Evolutionary conservation across 2,888 invertebrate species (phyloP).

Genomic region (Archaeoteleia sp.): DNA sequence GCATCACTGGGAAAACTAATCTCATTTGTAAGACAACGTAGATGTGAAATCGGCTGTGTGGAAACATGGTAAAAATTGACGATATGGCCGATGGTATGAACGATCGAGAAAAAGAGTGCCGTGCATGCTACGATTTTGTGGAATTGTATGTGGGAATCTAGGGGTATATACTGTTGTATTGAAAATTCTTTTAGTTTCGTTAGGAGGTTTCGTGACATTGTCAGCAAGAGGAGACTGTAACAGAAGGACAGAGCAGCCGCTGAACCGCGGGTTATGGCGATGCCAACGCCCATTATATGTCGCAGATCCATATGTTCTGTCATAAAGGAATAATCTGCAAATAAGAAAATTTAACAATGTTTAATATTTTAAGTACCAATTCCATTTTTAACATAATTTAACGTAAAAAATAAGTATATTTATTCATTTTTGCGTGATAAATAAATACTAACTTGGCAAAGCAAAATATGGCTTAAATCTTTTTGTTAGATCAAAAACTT

Average conservation of each 20-base stretch:
- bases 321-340: constrained; percentile 94
- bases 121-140: constrained; percentile 98
- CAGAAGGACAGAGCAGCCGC: constrained; percentile 96
- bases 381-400: too few relatives aligned
- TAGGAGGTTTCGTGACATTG: constrained; percentile 93
- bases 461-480: too few relatives aligned
- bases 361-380: constrained; percentile 3
- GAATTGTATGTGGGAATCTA: constrained; percentile 97
- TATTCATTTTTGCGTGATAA: background rate
- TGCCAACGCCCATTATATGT: constrained; percentile 98
- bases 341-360: constrained; percentile 18
- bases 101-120: constrained; percentile 92
- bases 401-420: too few relatives aligned
- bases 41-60: constrained; percentile 94
- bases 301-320: constrained; percentile 95
- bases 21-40: constrained; percentile 94
- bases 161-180: constrained; percentile 93
- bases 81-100: constrained; percentile 95
- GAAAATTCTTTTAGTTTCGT: constrained; percentile 96
- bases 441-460: too few relatives aligned
- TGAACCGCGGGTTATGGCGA: constrained; percentile 94
- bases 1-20: constrained; percentile 96
- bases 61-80: constrained; percentile 98
- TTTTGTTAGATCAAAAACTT: too few relatives aligned
- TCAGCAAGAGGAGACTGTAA: constrained; percentile 91